Percentiles rank a stretch among this genome's conserved stretches.
Conservation (phyloP, 2,113 vertebrate genomes). For the Vulpes lagopus region DNA sequence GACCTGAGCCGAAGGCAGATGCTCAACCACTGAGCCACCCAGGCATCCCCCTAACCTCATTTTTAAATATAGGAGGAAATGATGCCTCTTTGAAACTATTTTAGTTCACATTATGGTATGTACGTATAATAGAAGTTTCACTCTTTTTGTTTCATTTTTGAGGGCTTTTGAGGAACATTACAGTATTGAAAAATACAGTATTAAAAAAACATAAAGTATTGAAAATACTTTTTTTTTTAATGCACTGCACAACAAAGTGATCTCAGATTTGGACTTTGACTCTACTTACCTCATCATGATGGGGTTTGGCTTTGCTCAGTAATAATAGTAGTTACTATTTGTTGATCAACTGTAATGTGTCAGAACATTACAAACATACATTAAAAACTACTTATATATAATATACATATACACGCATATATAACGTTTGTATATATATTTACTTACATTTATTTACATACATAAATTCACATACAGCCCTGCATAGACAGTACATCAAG, state of each 20-base stretch:
- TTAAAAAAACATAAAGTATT: no score
- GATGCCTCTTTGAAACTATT: neutral
- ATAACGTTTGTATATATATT: neutral
- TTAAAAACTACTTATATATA: neutral
- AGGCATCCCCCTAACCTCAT: neutral
- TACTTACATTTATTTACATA: neutral
- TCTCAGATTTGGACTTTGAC: neutral
- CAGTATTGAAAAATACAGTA: no score
- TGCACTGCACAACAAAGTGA: neutral
- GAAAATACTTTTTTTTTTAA: neutral
- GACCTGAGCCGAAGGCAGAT: no score
- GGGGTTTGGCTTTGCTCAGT: neutral
- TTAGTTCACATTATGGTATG: neutral
- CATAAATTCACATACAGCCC: neutral
- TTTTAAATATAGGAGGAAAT: neutral
- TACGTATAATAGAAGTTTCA: neutral
- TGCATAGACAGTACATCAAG: neutral
- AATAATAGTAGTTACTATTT: neutral
- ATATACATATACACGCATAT: neutral
- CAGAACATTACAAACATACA: neutral
- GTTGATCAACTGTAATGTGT: neutral
- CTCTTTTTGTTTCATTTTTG: neutral
- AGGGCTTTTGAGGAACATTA: neutral
- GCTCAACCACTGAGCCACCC: no score
- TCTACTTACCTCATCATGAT: neutral